Conservation (phyloP, 2,113 vertebrate species). For the Xiphophorus couchianus region DNA sequence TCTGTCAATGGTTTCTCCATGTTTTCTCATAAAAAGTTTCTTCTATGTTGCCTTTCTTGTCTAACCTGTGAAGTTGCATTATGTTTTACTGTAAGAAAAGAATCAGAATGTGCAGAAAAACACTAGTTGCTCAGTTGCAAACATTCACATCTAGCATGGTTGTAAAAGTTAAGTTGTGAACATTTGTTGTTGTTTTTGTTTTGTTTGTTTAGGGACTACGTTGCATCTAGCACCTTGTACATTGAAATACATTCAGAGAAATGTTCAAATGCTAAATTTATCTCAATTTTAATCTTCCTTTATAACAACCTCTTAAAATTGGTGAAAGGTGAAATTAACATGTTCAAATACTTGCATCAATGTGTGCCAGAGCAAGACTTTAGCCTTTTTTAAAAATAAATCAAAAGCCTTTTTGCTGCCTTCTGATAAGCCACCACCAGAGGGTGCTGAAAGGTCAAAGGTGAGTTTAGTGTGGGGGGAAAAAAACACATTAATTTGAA, state of each 20-base stretch:
- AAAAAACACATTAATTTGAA: no score
- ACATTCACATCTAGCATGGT: neutral
- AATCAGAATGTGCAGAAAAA: neutral
- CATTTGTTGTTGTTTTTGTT: neutral
- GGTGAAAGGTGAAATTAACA: neutral
- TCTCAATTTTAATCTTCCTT: neutral
- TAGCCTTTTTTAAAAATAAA: neutral
- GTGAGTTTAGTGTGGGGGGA: no score
- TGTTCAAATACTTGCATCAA: neutral
- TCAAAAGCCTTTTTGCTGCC: neutral
- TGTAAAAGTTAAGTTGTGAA: neutral
- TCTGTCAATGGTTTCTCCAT: neutral
- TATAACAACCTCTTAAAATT: neutral
- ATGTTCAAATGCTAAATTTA: neutral
- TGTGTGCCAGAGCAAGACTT: neutral
- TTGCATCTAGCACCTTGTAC: neutral
- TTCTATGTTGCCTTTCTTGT: conserved; percentile 44
- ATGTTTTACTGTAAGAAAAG: conserved; percentile 26
- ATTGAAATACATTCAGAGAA: neutral
- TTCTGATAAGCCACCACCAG: neutral
- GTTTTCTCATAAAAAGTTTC: conserved; percentile 38
- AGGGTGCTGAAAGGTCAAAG: no score
- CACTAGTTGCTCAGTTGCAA: neutral
- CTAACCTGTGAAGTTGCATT: conserved; percentile 65
- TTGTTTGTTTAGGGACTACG: neutral